phyloP scores from a whole-genome alignment of 2,113 vertebrate genomes.

The Chaenocephalus aceratus region DNA sequence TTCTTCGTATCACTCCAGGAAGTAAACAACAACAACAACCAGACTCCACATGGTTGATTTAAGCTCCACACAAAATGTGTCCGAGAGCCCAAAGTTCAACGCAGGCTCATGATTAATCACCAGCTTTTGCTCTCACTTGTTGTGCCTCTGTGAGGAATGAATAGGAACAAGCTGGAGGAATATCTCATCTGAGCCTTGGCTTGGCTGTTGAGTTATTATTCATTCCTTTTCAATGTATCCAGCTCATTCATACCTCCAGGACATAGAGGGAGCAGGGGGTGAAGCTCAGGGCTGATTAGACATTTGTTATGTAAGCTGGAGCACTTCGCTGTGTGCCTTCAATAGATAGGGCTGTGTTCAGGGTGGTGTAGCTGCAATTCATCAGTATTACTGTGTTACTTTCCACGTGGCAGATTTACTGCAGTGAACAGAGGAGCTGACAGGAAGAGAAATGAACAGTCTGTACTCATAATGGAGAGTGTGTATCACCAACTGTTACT shows the following conservation, averaged over 20 bases:
- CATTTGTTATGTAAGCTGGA: slow-evolving; percentile 62
- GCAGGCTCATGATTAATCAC: slow-evolving; percentile 52
- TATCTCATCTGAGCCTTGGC: slow-evolving; percentile 37
- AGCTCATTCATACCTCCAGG: slow-evolving; percentile 31
- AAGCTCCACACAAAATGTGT: slow-evolving; percentile 43
- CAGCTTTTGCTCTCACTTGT: slow-evolving; percentile 39
- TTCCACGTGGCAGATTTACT: slow-evolving; percentile 70
- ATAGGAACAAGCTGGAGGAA: slow-evolving; percentile 46
- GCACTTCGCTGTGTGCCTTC: slow-evolving; percentile 41
- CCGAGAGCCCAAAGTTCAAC: slow-evolving; percentile 24
- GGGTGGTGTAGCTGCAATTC: slow-evolving; percentile 64
- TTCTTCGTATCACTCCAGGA: slow-evolving; percentile 26
- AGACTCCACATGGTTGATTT: slow-evolving; percentile 33
- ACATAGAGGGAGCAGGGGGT: slow-evolving; percentile 14
- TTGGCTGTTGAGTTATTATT: slow-evolving; percentile 59
- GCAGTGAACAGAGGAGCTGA: slow-evolving; percentile 52
- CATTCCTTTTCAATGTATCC: slow-evolving; percentile 63
- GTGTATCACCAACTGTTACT: slow-evolving; percentile 56
- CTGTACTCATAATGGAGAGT: slow-evolving; percentile 52
- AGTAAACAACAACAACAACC: slow-evolving; percentile 23
- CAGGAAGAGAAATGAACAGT: slow-evolving; percentile 71
- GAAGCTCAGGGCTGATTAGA: slow-evolving; percentile 55
- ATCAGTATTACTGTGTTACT: slow-evolving; percentile 72
- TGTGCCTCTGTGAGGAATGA: slow-evolving; percentile 57
- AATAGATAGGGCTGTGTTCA: slow-evolving; percentile 49